Percentiles rank a stretch among this genome's conserved stretches.
These are phyloP conservation scores for Erythrolamprus reginae DNA, from an alignment of 2,113 vertebrate genomes.

Conservation along the genomic window DNA sequence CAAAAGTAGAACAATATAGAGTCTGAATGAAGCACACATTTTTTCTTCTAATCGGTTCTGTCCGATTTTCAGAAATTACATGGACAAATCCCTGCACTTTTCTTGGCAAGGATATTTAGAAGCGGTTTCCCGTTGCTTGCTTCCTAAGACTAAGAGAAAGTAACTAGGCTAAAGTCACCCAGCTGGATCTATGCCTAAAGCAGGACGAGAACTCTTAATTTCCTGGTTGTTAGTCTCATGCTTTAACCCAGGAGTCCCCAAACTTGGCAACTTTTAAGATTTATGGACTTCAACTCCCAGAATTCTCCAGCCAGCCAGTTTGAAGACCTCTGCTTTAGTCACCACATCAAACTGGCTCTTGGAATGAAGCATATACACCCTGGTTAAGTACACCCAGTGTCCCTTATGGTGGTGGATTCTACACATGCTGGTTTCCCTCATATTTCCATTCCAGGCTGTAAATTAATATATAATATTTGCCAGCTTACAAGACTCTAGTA, in stretches of 20 bases:
- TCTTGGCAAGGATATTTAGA: neutral
- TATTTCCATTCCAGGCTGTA: neutral
- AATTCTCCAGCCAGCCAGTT: too few species aligned
- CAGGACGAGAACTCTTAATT: neutral
- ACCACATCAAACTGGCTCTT: neutral
- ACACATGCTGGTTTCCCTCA: neutral
- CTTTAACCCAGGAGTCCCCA: neutral
- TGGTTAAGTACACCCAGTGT: neutral
- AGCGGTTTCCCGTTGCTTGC: neutral
- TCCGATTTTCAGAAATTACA: neutral
- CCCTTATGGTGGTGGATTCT: neutral
- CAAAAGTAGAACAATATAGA: neutral
- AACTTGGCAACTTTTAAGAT: too few species aligned
- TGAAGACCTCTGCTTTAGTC: neutral
- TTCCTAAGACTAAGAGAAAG: neutral
- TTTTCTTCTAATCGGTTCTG: neutral
- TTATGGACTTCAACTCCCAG: too few species aligned
- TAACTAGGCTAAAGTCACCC: neutral
- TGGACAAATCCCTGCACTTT: neutral
- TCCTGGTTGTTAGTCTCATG: neutral
- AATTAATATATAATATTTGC: neutral
- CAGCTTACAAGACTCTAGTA: neutral
- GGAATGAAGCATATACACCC: neutral
- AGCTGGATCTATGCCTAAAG: neutral
- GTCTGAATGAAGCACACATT: neutral